Percentiles rank a stretch among this genome's conserved stretches.
phyloP scores from a whole-genome alignment of 2,888 invertebrate species.

The Lutraria lutraria region DNA sequence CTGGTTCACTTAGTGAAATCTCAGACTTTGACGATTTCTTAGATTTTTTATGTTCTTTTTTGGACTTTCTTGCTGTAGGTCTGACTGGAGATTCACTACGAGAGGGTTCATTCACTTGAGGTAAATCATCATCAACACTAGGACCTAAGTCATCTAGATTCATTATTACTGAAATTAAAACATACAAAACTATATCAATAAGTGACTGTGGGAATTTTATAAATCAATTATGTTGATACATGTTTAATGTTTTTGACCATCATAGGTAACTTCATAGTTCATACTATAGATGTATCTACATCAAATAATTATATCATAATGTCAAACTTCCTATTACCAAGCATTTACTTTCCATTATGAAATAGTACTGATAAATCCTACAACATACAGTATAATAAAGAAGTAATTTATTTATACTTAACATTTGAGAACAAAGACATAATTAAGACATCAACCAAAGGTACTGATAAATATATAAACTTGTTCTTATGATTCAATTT shows the following conservation, averaged over 20 bases:
- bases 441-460: no score
- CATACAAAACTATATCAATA: neutral
- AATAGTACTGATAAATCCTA: no score
- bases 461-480: no score
- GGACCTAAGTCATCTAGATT: constrained; percentile 68
- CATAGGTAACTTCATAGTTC: neutral
- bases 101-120: constrained; percentile 22
- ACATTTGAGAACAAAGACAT: no score
- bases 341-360: neutral
- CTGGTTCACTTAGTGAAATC: constrained; percentile 4
- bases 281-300: no score
- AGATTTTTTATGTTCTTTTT: constrained; percentile 50
- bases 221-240: no score
- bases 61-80: constrained; percentile 52
- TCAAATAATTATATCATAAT: neutral
- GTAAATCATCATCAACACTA: constrained; percentile 50
- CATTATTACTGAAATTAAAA: constrained; percentile 70
- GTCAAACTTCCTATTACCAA: neutral
- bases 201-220: no score
- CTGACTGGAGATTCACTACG: constrained; percentile 55
- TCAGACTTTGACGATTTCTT: constrained; percentile 30
- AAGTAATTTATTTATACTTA: no score
- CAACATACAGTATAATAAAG: no score
- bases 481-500: no score
- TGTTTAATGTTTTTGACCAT: neutral